Evolutionary conservation across 2,888 invertebrate species (phyloP).

Genomic region (Patella ulyssiponensis): DNA sequence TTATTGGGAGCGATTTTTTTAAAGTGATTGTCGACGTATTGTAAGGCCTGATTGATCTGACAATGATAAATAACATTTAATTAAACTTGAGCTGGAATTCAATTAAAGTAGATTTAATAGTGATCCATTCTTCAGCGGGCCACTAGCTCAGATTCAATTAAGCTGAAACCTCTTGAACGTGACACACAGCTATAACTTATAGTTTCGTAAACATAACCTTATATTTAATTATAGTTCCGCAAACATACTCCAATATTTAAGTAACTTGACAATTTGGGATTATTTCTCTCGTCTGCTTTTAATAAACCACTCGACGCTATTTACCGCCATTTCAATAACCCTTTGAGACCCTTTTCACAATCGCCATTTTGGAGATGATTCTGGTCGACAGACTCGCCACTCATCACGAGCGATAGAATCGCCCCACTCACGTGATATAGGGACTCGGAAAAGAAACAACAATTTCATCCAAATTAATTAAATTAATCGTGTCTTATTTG

Average conservation of each 20-base stretch:
- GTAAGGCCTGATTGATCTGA: constrained; percentile 3
- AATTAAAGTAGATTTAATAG: constrained; percentile 8
- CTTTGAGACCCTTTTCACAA: no score
- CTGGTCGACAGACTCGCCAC: no score
- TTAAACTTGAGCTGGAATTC: constrained; percentile 9
- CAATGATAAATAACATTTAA: constrained; percentile 12
- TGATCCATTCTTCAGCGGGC: not conserved
- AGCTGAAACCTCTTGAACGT: constrained; percentile 7
- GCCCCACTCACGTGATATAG: no score
- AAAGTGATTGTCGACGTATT: not conserved
- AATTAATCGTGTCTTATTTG: constrained; percentile 9
- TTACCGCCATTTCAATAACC: no score
- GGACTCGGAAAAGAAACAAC: constrained; percentile 3
- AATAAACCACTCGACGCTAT: no score
- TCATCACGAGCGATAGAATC: no score
- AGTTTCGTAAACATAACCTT: constrained; percentile 13
- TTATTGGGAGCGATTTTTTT: not conserved
- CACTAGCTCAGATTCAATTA: constrained; percentile 11
- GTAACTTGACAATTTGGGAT: constrained; percentile 3
- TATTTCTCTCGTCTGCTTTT: no score
- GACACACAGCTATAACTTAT: constrained; percentile 11
- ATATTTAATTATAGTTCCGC: constrained; percentile 7
- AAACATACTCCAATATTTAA: constrained; percentile 9
- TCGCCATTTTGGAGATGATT: no score
- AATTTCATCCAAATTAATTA: constrained; percentile 9